Percentiles rank a stretch among this genome's conserved stretches.
phyloP scores from a whole-genome alignment of 1,140 invertebrate species.

The Heterodera schachtii region DNA sequence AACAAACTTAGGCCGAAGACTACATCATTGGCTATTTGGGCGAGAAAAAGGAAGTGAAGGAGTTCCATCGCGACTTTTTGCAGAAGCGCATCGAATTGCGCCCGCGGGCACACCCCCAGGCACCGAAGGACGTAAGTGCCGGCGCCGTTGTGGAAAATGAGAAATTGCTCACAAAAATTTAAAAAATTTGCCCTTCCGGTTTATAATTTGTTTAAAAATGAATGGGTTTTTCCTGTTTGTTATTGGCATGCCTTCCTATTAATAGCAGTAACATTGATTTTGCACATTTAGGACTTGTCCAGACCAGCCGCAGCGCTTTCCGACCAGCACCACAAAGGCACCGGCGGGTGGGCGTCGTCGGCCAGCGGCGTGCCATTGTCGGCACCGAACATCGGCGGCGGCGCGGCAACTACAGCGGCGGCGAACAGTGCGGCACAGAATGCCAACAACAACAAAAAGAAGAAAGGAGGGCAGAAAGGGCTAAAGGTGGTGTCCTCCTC shows the following conservation, averaged over 20 bases:
- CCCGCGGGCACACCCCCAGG: conserved; percentile 31
- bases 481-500: conserved; percentile 1
- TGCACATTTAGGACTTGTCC: conserved; percentile 45
- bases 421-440: not conserved
- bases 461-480: conserved; percentile 9
- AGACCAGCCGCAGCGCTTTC: conserved; percentile 40
- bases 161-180: too few relatives aligned
- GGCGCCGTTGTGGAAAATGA: too few relatives aligned
- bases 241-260: not conserved
- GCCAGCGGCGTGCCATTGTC: not conserved
- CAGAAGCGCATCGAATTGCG: conserved; percentile 51
- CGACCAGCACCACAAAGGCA: conserved; percentile 22
- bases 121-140: conserved; percentile 41
- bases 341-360: conserved; percentile 30
- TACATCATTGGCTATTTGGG: conserved; percentile 53
- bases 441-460: conserved; percentile 27
- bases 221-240: too few relatives aligned
- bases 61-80: conserved; percentile 55
- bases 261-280: not conserved
- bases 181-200: too few relatives aligned
- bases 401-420: conserved; percentile 23
- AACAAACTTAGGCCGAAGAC: conserved; percentile 40
- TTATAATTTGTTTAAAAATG: too few relatives aligned
- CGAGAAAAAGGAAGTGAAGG: conserved; percentile 46
- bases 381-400: not conserved